Conservation (phyloP, 30 jellyfish, hydroid and myxozoan genomes). For the Aurelia aurita region DNA sequence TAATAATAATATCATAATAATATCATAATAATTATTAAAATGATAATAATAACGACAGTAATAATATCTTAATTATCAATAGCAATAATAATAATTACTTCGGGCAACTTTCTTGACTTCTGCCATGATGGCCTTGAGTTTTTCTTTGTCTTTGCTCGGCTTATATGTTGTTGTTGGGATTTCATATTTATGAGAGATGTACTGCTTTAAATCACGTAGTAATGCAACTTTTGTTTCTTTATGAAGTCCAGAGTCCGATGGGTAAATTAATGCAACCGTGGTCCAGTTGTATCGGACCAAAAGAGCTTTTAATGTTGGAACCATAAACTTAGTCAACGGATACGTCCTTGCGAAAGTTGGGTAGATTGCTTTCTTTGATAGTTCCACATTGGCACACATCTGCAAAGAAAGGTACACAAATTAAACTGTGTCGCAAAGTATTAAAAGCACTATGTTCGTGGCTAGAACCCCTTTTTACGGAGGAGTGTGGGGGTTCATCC, state of each 20-base stretch:
- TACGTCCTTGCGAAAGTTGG: slow-evolving; percentile 79
- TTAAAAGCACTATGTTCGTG: too few species aligned
- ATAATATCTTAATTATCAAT: background rate
- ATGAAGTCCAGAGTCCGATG: slow-evolving; percentile 51
- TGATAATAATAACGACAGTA: too few species aligned
- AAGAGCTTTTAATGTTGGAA: slow-evolving; percentile 59
- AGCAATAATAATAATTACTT: slow-evolving; percentile 46
- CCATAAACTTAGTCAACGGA: slow-evolving; percentile 29
- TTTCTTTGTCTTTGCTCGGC: background rate
- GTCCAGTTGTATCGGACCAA: slow-evolving; percentile 58
- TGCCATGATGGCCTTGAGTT: slow-evolving; percentile 35
- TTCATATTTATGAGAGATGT: slow-evolving; percentile 45
- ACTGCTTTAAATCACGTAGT: slow-evolving; percentile 16
- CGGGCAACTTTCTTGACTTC: slow-evolving; percentile 69
- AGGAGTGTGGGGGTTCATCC: too few species aligned
- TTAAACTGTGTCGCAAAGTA: too few species aligned
- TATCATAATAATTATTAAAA: too few species aligned
- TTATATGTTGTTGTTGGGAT: slow-evolving; percentile 20
- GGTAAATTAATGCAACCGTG: slow-evolving; percentile 63
- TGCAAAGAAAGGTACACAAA: slow-evolving; percentile 2
- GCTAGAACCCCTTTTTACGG: too few species aligned
- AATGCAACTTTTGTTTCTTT: slow-evolving; percentile 49
- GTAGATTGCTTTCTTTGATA: slow-evolving; percentile 57
- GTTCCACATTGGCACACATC: slow-evolving; percentile 73
- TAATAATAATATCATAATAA: too few species aligned